Conservation (phyloP, 2,797 vertebrate species). For the Gobio occitaniae region DNA sequence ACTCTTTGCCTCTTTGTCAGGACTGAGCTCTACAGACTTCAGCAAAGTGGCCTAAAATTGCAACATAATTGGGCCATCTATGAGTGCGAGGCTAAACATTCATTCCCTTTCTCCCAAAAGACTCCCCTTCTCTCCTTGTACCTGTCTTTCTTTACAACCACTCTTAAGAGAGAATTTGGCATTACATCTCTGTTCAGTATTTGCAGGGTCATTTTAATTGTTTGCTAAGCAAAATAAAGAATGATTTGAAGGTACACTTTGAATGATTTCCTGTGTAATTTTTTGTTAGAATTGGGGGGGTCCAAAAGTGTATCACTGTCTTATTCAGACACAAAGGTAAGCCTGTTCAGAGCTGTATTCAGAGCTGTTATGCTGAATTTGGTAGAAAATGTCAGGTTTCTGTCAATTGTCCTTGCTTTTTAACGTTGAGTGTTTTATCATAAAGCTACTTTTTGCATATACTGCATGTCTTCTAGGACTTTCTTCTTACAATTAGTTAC, state of each 20-base stretch:
- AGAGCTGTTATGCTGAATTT: not conserved
- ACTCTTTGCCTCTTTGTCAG: conserved; percentile 32
- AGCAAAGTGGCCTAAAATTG: conserved; percentile 51
- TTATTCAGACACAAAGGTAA: not conserved
- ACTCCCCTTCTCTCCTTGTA: conserved; percentile 17
- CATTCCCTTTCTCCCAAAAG: conserved; percentile 36
- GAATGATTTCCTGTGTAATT: not conserved
- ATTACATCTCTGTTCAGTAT: not conserved
- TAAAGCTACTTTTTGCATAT: not conserved
- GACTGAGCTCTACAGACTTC: conserved; percentile 40
- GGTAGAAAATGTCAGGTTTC: not conserved
- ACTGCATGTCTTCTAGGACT: not conserved
- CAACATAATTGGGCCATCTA: conserved; percentile 48
- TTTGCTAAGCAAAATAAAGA: not conserved
- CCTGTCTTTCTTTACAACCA: conserved; percentile 33
- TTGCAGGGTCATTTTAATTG: not conserved
- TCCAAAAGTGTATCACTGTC: not conserved
- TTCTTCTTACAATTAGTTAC: not conserved
- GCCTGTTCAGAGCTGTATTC: not conserved
- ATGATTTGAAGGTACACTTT: not conserved
- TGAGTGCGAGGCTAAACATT: conserved; percentile 42
- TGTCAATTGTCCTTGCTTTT: not conserved
- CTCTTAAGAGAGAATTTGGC: conserved; percentile 16
- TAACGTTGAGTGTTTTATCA: not conserved
- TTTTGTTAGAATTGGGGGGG: not conserved